phyloP scores from a whole-genome alignment of 2,888 invertebrate genomes.

The Cryptus armator region DNA sequence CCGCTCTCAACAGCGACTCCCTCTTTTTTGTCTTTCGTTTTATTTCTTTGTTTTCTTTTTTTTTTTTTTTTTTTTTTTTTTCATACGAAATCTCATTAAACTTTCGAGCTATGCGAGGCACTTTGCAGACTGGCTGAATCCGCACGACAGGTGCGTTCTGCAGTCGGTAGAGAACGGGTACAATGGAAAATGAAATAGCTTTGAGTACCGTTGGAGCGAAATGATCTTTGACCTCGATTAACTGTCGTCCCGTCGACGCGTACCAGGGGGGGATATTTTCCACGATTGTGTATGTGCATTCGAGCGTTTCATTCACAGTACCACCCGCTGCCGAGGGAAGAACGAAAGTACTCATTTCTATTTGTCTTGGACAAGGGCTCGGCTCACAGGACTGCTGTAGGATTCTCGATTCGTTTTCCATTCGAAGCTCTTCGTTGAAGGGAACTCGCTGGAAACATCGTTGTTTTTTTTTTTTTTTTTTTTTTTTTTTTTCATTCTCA shows the following conservation, averaged over 20 bases:
- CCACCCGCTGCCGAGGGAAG: slow-evolving; percentile 18
- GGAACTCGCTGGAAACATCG: not conserved
- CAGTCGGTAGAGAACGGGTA: not conserved
- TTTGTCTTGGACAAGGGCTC: slow-evolving; percentile 44
- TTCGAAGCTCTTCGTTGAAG: not conserved
- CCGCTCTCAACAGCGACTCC: slow-evolving; percentile 9
- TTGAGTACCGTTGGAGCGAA: slow-evolving; percentile 63
- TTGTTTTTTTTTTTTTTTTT: not conserved
- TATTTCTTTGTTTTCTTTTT: slow-evolving; percentile 19
- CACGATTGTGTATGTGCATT: slow-evolving; percentile 15
- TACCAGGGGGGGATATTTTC: not conserved
- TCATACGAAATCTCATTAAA: slow-evolving; percentile 70
- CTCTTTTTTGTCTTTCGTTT: slow-evolving; percentile 42
- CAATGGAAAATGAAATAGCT: slow-evolving; percentile 63
- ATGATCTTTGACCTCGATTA: slow-evolving; percentile 68
- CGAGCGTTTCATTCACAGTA: slow-evolving; percentile 19
- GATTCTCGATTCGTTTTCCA: slow-evolving; percentile 53
- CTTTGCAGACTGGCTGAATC: slow-evolving; percentile 53
- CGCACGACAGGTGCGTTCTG: slow-evolving; percentile 14
- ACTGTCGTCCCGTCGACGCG: slow-evolving; percentile 43
- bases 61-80: slow-evolving; percentile 13
- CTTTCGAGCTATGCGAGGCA: slow-evolving; percentile 56
- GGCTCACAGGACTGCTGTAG: not conserved
- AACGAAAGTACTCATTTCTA: slow-evolving; percentile 49
- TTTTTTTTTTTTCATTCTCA: not conserved